Evolutionary conservation across 1,140 invertebrate genomes (phyloP), one percentile per base, ranked within the genome.

Genomic region (Saccostrea echinata): DNA sequence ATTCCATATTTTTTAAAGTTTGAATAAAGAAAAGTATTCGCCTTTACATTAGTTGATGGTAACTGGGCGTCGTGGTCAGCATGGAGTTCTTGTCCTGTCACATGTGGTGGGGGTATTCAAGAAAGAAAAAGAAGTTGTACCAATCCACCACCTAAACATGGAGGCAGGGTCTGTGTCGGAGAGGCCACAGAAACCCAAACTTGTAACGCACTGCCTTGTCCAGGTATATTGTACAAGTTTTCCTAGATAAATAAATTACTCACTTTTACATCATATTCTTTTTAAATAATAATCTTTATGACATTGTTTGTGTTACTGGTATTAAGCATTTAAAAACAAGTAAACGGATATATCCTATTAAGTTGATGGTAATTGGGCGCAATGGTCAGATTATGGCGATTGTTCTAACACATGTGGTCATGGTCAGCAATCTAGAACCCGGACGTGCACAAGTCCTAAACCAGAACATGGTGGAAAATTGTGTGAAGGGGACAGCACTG

Each of bases 291-390:
- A 24, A 43, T 76, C 13, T 33, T n/a, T 35, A 21, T 57, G 55
- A 21, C 21, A 18, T 57, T 3, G 16, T 18, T 21, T 57, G 68
- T 80, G 53, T 76, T 11, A 9, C 16, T 35, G 16, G 24, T 57
- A 11, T 84, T 43, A 55, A 64, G 61, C 21, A 55, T 27, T 21
- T 82, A 82, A 43, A 16, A 61, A 71, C 30, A 30, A 43, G 0
- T 64, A 18, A 24, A 71, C 51, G 53, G 21, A 9, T 35, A 35
- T 27, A 18, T 6, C 4, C 9, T 88, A 51, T 84, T 24, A 4
- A 82, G 80, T 82, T 53, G 35, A 94, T 89, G 94, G 94, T 2
- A 91, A 94, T 95, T 89, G 97, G 97, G 16, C 93, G 95, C 21
- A 90, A 95, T 43, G 96, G 96, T 11, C 96, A 97, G 92, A 84